A percentile compares a stretch with the other conserved stretches of the same genome.
Evolutionary conservation across 1,140 invertebrate species (phyloP).

Genomic region (Pseudomyrmex gracilis): DNA sequence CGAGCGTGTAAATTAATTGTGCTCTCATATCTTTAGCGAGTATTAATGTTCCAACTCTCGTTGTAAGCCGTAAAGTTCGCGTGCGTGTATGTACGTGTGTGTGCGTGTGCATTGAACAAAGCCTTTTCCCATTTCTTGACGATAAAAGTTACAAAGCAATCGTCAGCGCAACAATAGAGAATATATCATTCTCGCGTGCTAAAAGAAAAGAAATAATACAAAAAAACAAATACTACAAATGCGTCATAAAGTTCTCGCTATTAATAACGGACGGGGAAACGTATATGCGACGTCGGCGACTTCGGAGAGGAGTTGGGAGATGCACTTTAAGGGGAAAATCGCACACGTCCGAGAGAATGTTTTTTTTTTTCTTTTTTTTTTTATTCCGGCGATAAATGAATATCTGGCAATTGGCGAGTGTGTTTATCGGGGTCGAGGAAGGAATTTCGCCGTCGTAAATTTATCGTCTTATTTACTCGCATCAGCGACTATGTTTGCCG

Average conservation of each 20-base stretch:
- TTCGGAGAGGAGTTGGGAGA: not conserved
- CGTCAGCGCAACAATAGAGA: not conserved
- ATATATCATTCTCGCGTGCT: conserved; percentile 18
- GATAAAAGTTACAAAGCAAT: no score
- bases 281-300: not conserved
- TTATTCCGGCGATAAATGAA: conserved; percentile 34
- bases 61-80: no score
- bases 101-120: no score
- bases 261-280: no score
- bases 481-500: conserved; percentile 44
- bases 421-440: conserved; percentile 57
- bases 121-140: no score
- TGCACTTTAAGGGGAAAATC: not conserved
- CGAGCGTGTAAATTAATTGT: not conserved
- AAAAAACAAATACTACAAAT: not conserved
- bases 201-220: conserved; percentile 11
- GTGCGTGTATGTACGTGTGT: no score
- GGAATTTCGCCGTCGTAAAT: conserved; percentile 66
- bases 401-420: conserved; percentile 48
- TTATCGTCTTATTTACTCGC: conserved; percentile 67
- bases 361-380: no score
- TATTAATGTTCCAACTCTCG: no score
- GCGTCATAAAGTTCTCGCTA: not conserved
- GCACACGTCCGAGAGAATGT: not conserved
- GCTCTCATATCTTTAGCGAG: not conserved